Percentiles rank a stretch among this genome's conserved stretches.
phyloP scores from a whole-genome alignment of 1,140 invertebrate species.

The Diabrotica undecimpunctata region DNA sequence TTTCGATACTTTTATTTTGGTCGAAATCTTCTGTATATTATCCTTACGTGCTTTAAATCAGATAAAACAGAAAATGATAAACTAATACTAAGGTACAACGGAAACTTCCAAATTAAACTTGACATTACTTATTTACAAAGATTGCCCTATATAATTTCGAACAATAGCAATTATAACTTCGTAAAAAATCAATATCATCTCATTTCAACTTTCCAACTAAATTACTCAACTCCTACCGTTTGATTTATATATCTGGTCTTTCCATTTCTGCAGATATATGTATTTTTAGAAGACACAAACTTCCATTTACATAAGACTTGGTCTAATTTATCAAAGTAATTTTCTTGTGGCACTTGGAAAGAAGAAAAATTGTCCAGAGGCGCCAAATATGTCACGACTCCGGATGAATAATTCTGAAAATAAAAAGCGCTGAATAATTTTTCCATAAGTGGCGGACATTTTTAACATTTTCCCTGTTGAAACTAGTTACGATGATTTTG shows the following conservation, averaged over 20 bases:
- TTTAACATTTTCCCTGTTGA: no score
- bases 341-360: constrained; percentile 2
- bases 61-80: no score
- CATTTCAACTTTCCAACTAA: constrained; percentile 13
- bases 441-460: no score
- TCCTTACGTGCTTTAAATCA: no score
- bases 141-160: no score
- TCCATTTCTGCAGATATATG: constrained; percentile 17
- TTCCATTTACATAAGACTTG: constrained; percentile 18
- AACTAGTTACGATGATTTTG: no score
- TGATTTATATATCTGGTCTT: constrained; percentile 18
- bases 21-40: no score
- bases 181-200: constrained; percentile 8
- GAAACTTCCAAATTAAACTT: no score
- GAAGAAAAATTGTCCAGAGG: constrained; percentile 5
- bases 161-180: no score
- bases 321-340: constrained; percentile 19
- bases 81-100: no score
- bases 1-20: no score
- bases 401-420: constrained; percentile 9
- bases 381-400: constrained; percentile 9
- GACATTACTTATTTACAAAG: no score
- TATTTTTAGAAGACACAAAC: constrained; percentile 18
- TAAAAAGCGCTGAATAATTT: background rate
- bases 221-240: constrained; percentile 9